Conservation (phyloP, 1,140 invertebrate species). For the Chlorops oryzae region DNA sequence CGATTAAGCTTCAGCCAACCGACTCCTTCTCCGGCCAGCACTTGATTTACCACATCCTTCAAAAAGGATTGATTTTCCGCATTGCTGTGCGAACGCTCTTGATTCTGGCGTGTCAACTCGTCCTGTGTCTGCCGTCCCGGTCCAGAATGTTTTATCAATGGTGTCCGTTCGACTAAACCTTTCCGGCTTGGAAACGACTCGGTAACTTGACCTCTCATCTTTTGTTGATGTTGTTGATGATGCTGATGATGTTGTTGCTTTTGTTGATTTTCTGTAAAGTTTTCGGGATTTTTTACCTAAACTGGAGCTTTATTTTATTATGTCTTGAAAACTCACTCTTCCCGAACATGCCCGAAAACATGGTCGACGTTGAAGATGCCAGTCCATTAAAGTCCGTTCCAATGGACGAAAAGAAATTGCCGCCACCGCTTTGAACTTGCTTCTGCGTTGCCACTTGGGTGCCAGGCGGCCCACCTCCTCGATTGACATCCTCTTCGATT, state of each 20-base stretch:
- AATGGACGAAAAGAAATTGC: slow-evolving; percentile 85
- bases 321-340: slow-evolving; percentile 58
- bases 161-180: slow-evolving; percentile 81
- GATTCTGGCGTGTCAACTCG: slow-evolving; percentile 59
- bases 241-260: slow-evolving; percentile 32
- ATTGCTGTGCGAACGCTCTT: slow-evolving; percentile 66
- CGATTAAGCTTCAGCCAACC: slow-evolving; percentile 94
- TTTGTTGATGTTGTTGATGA: slow-evolving; percentile 30
- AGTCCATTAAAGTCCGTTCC: slow-evolving; percentile 84
- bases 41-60: slow-evolving; percentile 81
- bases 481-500: slow-evolving; percentile 31
- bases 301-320: no score
- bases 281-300: no score
- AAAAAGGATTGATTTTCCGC: slow-evolving; percentile 82
- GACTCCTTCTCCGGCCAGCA: slow-evolving; percentile 91
- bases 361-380: slow-evolving; percentile 80
- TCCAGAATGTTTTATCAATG: slow-evolving; percentile 78
- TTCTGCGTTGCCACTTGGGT: slow-evolving; percentile 49
- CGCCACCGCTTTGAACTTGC: slow-evolving; percentile 53
- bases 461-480: slow-evolving; percentile 15
- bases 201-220: slow-evolving; percentile 52
- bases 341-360: slow-evolving; percentile 83
- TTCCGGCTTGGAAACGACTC: slow-evolving; percentile 76
- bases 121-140: slow-evolving; percentile 59
- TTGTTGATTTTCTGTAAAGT: slow-evolving; percentile 32